Conservation (phyloP, 2,113 vertebrate species). For the Nothocercus nigrocapillus region DNA sequence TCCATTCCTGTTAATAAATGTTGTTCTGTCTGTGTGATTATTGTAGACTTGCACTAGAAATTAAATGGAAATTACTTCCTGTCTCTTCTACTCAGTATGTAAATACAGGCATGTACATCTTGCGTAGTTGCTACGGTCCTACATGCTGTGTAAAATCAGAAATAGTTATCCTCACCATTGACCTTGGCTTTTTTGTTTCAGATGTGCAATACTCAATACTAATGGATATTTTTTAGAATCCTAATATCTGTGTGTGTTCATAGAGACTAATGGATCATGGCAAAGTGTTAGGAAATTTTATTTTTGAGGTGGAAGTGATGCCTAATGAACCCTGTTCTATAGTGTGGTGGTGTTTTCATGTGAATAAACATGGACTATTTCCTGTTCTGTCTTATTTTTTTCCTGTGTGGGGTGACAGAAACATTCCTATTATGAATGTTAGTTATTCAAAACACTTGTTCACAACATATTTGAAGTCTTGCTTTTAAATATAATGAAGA, state of each 20-base stretch:
- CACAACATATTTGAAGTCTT: background rate
- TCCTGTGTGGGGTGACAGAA: background rate
- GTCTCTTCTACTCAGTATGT: conserved; percentile 52
- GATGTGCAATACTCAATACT: fast-evolving
- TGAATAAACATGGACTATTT: conserved; percentile 47
- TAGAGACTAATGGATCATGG: background rate
- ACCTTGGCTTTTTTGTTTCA: background rate
- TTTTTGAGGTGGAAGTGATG: background rate
- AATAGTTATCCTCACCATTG: background rate
- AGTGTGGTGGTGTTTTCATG: conserved; percentile 28
- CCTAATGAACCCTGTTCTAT: conserved; percentile 12
- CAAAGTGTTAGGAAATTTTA: background rate
- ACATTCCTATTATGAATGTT: background rate
- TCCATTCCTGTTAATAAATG: conserved; percentile 84
- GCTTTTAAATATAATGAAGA: background rate
- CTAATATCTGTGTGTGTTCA: background rate
- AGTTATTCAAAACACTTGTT: background rate
- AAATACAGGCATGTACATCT: conserved; percentile 24
- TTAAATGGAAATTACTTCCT: conserved; percentile 44
- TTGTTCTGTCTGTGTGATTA: conserved; percentile 85
- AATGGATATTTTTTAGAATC: background rate
- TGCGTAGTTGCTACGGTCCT: conserved; percentile 9
- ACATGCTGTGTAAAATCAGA: background rate
- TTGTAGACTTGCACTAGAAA: conserved; percentile 75
- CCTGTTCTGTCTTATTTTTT: conserved; percentile 53